Percentiles rank a stretch among this genome's conserved stretches.
phyloP scores from a whole-genome alignment of 2,113 vertebrate species.

The Galbula dea region DNA sequence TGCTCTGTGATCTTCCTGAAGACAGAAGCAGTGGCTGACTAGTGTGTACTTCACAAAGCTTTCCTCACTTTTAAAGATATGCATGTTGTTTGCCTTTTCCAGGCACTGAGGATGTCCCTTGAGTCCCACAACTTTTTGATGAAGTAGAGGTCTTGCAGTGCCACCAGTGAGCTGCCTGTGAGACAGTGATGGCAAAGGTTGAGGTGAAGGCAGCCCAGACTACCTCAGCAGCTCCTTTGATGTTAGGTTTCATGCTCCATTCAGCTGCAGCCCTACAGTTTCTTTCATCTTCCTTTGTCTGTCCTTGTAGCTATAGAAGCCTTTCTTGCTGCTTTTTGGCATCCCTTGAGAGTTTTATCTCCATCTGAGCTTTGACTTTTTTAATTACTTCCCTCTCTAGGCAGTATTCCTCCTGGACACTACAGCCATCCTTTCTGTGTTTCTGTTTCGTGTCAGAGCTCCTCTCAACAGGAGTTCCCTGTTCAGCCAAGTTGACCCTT shows the following conservation, averaged over 20 bases:
- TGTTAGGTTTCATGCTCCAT: background rate
- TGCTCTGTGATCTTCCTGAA: background rate
- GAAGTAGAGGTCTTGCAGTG: background rate
- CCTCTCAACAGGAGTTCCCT: background rate
- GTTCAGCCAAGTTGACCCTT: background rate
- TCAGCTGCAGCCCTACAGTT: background rate
- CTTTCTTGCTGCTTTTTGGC: background rate
- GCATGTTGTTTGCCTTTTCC: background rate
- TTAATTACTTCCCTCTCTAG: background rate
- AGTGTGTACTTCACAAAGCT: background rate
- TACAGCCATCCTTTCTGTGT: fast-evolving
- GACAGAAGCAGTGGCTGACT: background rate
- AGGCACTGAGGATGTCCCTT: no score
- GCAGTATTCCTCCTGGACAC: background rate
- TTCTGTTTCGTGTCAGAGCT: background rate
- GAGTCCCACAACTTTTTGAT: background rate
- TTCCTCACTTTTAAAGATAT: background rate
- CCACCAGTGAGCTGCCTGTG: background rate
- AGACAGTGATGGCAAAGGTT: background rate
- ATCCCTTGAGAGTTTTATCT: background rate
- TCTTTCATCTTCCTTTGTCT: background rate
- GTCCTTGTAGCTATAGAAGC: background rate
- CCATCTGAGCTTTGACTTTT: background rate
- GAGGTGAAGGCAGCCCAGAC: background rate
- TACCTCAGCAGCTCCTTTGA: background rate